These are phyloP conservation scores for Sebastiscus albofasciatus DNA, from an alignment of 2,797 vertebrate species.

Conservation along the genomic window DNA sequence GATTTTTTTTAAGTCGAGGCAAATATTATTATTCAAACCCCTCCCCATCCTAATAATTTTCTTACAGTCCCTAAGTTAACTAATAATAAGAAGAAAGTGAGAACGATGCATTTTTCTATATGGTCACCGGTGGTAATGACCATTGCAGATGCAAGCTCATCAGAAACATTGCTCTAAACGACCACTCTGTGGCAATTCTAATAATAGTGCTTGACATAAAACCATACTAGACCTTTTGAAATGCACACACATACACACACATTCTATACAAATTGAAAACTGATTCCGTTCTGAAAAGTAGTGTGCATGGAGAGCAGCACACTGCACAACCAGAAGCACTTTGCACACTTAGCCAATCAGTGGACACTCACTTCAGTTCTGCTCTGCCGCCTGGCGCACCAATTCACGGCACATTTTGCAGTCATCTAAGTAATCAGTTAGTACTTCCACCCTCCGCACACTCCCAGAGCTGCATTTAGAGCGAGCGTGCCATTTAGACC, in stretches of 20 bases:
- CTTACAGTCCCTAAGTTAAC: not conserved
- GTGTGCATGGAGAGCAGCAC: constrained; percentile 1
- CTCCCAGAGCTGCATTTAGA: constrained; percentile 51
- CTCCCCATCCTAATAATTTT: not conserved
- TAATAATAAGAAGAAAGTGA: not conserved
- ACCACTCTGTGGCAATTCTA: not conserved
- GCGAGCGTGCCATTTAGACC: constrained; percentile 50
- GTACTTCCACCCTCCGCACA: constrained; percentile 45
- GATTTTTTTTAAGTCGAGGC: not conserved
- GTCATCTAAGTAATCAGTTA: constrained; percentile 72
- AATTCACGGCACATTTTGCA: constrained; percentile 60
- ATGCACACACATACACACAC: not conserved
- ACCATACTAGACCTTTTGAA: not conserved
- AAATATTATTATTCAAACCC: not conserved
- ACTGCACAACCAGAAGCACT: constrained; percentile 57
- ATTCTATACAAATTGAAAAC: not conserved
- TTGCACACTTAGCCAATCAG: constrained; percentile 77
- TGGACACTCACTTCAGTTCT: constrained; percentile 58
- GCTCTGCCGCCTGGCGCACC: constrained; percentile 48
- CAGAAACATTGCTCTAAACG: not conserved
- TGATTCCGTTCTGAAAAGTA: constrained; percentile 17
- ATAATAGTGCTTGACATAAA: constrained; percentile 5
- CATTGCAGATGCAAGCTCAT: not conserved
- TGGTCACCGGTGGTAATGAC: not conserved
- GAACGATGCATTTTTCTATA: not conserved